Base-by-base conservation (phyloP, 2,797 vertebrate species). In the Pachyuromys duprasi region DNA sequence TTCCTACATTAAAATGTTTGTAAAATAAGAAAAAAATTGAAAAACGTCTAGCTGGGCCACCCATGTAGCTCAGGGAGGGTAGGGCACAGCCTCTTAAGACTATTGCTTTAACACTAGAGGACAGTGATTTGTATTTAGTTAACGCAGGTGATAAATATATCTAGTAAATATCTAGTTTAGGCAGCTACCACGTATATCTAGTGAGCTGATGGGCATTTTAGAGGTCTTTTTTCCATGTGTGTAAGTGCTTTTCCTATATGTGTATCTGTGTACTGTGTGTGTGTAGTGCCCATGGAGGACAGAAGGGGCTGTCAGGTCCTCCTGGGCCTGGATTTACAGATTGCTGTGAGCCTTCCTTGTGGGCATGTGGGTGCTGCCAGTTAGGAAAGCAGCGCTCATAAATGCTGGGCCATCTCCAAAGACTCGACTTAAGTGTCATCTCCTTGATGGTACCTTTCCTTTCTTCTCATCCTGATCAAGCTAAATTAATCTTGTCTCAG, bases 1-100 rank as follows among this genome's bases (percentile, higher is more conserved):
- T 97, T 97, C 97, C 92, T 96, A 88, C 89, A 98, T 97, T 97
- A 97, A 97, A 97, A 93, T 91, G 80, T 74, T 94, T 93, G 57
- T 75, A 39, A 81, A 62, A 81, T 22, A 55, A 79, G 31, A 11
- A 53, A 53, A n/a, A 33, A n/a, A 42, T 24, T 39, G 39, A 81
- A 81, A 81, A 33, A 60, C 36, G 20, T n/a, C 20, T 65, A 45
- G 33, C 39, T 49, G 76, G 49, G 31, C 83, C 67, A 96, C 18
- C 45, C 60, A 49, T 33, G 12, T 92, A 42, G 72, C 15, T 26
- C 13, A 0, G 62, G 70, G 18, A 49, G 55, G 17, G 55, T 18
- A 55, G 55, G 17, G 72, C 13, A 26, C 42, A 83, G 36, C 49
- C 72, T 95, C 84, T 57, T 15, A 2, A 9, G 39, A 33, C 60